Evolutionary conservation across 1,140 invertebrate genomes (phyloP).

Genomic region (Drosophila sp.): DNA sequence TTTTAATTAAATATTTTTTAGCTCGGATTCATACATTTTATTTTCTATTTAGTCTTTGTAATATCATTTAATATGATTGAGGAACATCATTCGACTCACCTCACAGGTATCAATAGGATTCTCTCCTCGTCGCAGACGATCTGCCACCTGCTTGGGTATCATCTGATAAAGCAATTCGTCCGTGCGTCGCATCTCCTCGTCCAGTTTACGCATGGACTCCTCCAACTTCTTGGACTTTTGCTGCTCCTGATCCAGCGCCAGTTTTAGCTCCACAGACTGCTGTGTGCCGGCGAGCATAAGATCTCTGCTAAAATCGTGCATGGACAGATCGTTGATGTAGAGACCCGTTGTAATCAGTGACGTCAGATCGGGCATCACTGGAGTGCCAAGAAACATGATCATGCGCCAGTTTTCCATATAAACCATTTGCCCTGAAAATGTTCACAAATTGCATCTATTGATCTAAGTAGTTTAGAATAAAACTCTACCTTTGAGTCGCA

Average conservation of each 20-base stretch:
- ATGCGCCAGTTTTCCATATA: constrained; percentile 99
- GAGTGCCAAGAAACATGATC: constrained; percentile 98
- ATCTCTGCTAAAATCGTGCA: constrained; percentile 99
- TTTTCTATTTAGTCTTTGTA: no score
- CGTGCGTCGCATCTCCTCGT: constrained; percentile 97
- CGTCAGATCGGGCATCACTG: constrained; percentile 96
- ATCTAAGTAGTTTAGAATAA: not conserved
- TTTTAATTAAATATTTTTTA: no score
- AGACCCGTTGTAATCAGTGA: constrained; percentile 94
- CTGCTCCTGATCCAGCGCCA: constrained; percentile 98
- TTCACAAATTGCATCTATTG: not conserved
- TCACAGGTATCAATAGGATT: constrained; percentile 97
- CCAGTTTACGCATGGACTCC: constrained; percentile 97
- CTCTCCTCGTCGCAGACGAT: constrained; percentile 95
- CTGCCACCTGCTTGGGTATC: constrained; percentile 98
- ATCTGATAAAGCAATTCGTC: constrained; percentile 98
- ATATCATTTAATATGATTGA: no score
- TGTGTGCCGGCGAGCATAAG: constrained; percentile 98
- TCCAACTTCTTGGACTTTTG: constrained; percentile 98
- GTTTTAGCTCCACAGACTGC: constrained; percentile 97
- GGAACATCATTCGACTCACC: constrained; percentile 87
- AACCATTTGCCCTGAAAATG: constrained; percentile 95
- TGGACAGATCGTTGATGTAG: constrained; percentile 98
- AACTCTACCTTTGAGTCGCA: constrained; percentile 92
- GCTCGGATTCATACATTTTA: no score